Percentiles rank a stretch among this genome's conserved stretches.
These are phyloP conservation scores for Macrotis lagotis DNA, from an alignment of 2,113 vertebrate species.

Conservation along the genomic window DNA sequence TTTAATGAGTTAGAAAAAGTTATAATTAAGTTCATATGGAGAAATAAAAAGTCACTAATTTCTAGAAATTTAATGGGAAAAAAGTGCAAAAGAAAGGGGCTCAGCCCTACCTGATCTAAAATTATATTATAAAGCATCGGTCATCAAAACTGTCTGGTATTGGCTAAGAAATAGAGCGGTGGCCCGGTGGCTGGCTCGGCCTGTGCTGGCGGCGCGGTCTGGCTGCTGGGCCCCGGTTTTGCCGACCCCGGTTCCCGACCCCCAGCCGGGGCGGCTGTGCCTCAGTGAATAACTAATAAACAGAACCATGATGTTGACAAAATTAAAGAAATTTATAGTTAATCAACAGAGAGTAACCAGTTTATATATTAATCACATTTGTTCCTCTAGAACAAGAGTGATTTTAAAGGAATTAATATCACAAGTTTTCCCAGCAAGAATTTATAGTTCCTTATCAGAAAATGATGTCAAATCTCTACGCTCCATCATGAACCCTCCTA, in stretches of 20 bases:
- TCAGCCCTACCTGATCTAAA: no score
- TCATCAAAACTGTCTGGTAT: no score
- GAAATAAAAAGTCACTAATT: no score
- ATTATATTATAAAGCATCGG: no score
- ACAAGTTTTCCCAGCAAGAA: conserved; percentile 73
- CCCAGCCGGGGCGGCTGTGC: not conserved
- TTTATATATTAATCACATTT: conserved; percentile 57
- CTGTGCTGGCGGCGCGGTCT: not conserved
- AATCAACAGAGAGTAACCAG: conserved; percentile 26
- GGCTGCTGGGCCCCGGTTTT: not conserved
- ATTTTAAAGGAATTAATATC: conserved; percentile 26
- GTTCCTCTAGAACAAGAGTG: conserved; percentile 76
- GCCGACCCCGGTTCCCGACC: accelerated
- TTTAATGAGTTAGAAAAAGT: no score
- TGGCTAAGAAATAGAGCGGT: no score
- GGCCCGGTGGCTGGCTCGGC: not conserved
- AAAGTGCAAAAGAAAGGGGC: no score
- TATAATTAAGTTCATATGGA: no score
- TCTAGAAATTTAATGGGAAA: no score
- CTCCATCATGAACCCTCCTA: conserved; percentile 89
- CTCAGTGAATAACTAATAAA: conserved; percentile 32
- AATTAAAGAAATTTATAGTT: conserved; percentile 55
- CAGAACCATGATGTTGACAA: conserved; percentile 73
- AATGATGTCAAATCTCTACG: conserved; percentile 93
- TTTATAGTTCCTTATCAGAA: conserved; percentile 85